Evolutionary conservation across 2,888 invertebrate genomes (phyloP), one percentile per base, ranked within the genome.

Genomic region (Cantharis rustica): DNA sequence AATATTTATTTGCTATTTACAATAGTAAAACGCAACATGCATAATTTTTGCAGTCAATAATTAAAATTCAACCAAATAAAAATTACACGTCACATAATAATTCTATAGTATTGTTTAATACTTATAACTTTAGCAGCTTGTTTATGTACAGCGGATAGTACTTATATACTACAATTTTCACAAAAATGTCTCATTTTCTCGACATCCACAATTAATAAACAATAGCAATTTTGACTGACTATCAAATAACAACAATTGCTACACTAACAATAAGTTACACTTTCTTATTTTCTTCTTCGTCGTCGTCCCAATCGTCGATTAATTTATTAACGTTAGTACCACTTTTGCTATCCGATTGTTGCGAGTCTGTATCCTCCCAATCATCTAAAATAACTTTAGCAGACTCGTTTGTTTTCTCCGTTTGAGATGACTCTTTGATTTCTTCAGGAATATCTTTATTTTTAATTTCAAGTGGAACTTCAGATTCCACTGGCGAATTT

Each of bases 301-400:
- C 88, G 71, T 88, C 88, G 26, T 87, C 88, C 89, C 89, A 89
- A 83, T 89, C 89, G 76, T 87, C 87, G 81, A 89, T 88, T 75
- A 89, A 79, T 80, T 88, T 88, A 81, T 86, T 86, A 16, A 89
- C 88, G 16, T 86, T 85, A 73, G 84, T 86, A 23, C 82, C 83
- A 10, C 85, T 84, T 76, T 81, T 82, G 70, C 83, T 83, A 11
- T 80, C 83, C 7, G 88, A 88, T 72, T 88, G 87, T 80, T 88
- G 88, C 2, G 88, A 88, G 81, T 88, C 89, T 0, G 88, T 88
- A 79, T 88, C 88, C 71, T 87, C 88, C 89, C 89, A 89, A 80
- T 89, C 89, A 61, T 88, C 87, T 20, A 89, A 79, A 71, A 88
- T 87, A 68, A 84, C 84, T 80, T 84, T 85, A 7, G 86, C 83